These are phyloP conservation scores for Anguilla megastoma DNA, from an alignment of 2,797 vertebrate genomes.

Conservation along the genomic window DNA sequence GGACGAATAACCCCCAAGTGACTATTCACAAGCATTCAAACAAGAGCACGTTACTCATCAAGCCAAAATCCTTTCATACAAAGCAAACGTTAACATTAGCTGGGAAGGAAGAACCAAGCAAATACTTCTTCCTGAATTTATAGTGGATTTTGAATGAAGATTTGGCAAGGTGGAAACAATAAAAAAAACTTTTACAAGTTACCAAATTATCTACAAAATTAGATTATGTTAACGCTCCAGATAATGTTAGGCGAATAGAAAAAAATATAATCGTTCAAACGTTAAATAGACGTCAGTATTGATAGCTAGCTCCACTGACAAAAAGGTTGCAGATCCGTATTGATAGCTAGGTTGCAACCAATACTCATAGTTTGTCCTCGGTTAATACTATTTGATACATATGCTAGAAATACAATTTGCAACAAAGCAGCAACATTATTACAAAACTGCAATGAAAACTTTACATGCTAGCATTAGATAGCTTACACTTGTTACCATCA, in stretches of 20 bases:
- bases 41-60: not conserved
- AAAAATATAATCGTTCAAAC: not conserved
- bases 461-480: not conserved
- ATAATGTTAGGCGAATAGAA: not conserved
- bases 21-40: too few relatives aligned
- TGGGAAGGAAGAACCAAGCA: not conserved
- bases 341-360: not conserved
- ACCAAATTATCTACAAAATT: not conserved
- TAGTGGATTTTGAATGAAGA: not conserved
- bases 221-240: not conserved
- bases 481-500: constrained; percentile 8
- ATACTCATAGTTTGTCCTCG: not conserved
- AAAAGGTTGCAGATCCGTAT: not conserved
- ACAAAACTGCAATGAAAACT: not conserved
- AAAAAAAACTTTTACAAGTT: not conserved
- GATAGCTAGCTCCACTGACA: not conserved
- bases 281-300: not conserved
- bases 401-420: not conserved
- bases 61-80: not conserved
- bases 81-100: not conserved
- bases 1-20: not conserved
- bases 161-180: not conserved
- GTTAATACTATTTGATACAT: not conserved
- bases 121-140: not conserved
- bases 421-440: not conserved